Evolutionary conservation across 2,888 invertebrate species (phyloP).

Genomic region (Trachelus iudaicus): DNA sequence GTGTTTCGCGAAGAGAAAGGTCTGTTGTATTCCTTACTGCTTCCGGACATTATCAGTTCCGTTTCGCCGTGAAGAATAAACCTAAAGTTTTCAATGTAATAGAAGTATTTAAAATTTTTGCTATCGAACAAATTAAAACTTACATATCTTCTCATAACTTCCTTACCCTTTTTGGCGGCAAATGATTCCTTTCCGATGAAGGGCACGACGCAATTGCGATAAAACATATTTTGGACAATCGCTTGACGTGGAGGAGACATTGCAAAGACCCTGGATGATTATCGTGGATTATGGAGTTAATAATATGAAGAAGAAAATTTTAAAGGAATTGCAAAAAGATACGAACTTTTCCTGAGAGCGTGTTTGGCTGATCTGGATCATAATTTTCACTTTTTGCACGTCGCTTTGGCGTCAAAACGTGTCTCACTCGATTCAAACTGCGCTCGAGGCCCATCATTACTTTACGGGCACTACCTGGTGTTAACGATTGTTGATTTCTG

Average conservation of each 20-base stretch:
- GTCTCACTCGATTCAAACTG: constrained; percentile 74
- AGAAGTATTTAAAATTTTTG: background rate
- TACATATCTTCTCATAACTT: background rate
- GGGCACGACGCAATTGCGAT: constrained; percentile 70
- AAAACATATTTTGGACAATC: constrained; percentile 75
- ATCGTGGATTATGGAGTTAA: constrained; percentile 15
- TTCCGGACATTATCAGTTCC: constrained; percentile 53
- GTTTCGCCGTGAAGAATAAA: constrained; percentile 76
- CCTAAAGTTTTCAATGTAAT: constrained; percentile 61
- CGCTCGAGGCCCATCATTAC: constrained; percentile 77
- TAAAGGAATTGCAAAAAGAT: background rate
- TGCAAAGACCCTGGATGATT: constrained; percentile 72
- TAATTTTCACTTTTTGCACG: constrained; percentile 55
- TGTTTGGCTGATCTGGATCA: constrained; percentile 60
- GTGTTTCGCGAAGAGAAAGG: constrained; percentile 52
- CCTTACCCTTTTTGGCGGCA: constrained; percentile 75
- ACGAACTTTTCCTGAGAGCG: constrained; percentile 68
- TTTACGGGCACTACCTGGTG: constrained; percentile 70
- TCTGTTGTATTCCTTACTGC: constrained; percentile 33
- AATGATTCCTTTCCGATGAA: constrained; percentile 73
- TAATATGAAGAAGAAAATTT: constrained; percentile 15
- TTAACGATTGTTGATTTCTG: constrained; percentile 50
- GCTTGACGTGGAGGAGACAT: constrained; percentile 78
- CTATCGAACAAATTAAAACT: background rate
- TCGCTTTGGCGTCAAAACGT: constrained; percentile 76